A percentile compares a stretch with the other conserved stretches of the same genome.
Evolutionary conservation across 2,113 vertebrate species (phyloP).

Genomic region (Bolborhynchus lineola): DNA sequence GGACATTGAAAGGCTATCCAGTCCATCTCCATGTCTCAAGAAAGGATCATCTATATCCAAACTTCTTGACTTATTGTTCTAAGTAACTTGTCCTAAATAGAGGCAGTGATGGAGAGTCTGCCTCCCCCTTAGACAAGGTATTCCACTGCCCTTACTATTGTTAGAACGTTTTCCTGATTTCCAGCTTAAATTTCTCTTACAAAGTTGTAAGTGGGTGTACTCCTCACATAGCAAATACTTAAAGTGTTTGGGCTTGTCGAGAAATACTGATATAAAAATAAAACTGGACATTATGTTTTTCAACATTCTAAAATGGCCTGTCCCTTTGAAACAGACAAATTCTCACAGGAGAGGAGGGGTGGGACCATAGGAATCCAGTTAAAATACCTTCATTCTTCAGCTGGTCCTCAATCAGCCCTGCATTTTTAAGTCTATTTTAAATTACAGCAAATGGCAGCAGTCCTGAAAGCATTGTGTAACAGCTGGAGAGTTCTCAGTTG

Average conservation of each 20-base stretch:
- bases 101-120: not conserved
- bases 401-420: not conserved
- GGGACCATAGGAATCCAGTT: not conserved
- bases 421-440: not conserved
- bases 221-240: not conserved
- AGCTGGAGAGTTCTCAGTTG: not conserved
- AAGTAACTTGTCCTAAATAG: not conserved
- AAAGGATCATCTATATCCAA: not conserved
- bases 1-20: not conserved
- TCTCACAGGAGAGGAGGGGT: not conserved
- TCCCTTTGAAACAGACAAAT: not conserved
- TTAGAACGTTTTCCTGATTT: slow-evolving; percentile 18
- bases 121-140: not conserved
- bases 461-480: not conserved
- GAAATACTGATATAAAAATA: slow-evolving; percentile 10
- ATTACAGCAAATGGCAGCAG: not conserved
- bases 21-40: not conserved
- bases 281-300: not conserved
- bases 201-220: not conserved
- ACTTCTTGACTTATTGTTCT: not conserved
- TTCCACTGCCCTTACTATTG: not conserved
- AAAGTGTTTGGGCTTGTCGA: not conserved
- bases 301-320: not conserved
- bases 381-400: not conserved
- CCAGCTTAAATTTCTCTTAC: not conserved